These are phyloP conservation scores for Willowsia nigromaculata DNA, from an alignment of 2,888 invertebrate species.

Conservation along the genomic window DNA sequence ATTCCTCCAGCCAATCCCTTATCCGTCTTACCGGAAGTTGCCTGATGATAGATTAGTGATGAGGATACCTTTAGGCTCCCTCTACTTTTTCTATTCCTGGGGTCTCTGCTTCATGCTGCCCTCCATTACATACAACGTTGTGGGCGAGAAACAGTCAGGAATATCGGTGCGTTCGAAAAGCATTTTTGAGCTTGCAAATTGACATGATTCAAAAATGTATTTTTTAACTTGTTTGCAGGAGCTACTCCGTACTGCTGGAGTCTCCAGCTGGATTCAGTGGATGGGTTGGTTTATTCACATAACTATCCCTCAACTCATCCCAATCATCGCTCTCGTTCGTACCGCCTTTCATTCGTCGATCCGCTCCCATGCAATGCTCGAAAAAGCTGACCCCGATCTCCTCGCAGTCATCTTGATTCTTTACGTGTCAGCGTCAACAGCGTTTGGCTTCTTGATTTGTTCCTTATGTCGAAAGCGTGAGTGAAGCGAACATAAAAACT, in stretches of 20 bases:
- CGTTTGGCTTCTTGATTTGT: conserved; percentile 81
- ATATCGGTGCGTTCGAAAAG: conserved; percentile 81
- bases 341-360: too few species aligned
- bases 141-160: conserved; percentile 83
- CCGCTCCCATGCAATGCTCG: conserved; percentile 67
- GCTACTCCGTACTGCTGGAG: conserved; percentile 83
- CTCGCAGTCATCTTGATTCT: conserved; percentile 80
- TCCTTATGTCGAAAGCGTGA: conserved; percentile 81
- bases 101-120: conserved; percentile 83
- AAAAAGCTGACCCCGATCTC: conserved; percentile 71
- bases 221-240: conserved; percentile 80
- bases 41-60: too few species aligned
- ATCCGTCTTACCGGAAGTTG: too few species aligned
- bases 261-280: conserved; percentile 83
- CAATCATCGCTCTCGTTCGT: too few species aligned
- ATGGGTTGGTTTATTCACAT: conserved; percentile 82
- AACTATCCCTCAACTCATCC: conserved; percentile 79
- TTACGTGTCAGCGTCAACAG: conserved; percentile 80
- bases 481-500: too few species aligned
- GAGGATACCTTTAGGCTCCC: too few species aligned
- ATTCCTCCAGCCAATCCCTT: too few species aligned
- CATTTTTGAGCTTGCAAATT: conserved; percentile 77
- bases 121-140: too few species aligned
- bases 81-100: conserved; percentile 80
- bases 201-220: conserved; percentile 79